phyloP scores from a whole-genome alignment of 2,888 invertebrate genomes.

The Eupithecia dodoneata region DNA sequence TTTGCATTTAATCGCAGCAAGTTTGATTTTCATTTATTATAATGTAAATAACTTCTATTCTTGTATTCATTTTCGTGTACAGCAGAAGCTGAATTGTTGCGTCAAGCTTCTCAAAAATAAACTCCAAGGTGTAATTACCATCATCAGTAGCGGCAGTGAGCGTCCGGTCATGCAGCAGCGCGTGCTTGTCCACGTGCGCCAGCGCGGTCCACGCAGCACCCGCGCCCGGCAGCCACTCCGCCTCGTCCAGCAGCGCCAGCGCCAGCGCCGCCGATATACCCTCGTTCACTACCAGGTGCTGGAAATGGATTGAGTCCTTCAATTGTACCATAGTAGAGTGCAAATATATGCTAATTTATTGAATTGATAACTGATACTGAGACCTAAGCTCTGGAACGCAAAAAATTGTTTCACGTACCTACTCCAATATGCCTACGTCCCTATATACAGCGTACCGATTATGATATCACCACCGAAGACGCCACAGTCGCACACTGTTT shows the following conservation, averaged over 20 bases:
- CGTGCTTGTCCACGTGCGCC: slow-evolving; percentile 90
- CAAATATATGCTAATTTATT: background rate
- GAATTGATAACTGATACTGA: background rate
- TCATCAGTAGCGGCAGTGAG: slow-evolving; percentile 89
- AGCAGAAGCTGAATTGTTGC: too few relatives aligned
- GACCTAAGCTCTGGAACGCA: background rate
- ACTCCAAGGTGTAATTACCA: slow-evolving; percentile 64
- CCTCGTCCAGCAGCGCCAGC: slow-evolving; percentile 59
- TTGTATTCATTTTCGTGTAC: background rate
- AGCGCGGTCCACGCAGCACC: slow-evolving; percentile 87
- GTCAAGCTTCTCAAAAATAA: too few relatives aligned
- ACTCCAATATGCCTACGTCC: background rate
- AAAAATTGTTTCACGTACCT: background rate
- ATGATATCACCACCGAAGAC: background rate
- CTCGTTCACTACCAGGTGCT: slow-evolving; percentile 71
- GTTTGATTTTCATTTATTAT: background rate
- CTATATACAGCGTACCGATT: too few relatives aligned
- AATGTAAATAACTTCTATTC: background rate
- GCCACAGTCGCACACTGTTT: background rate
- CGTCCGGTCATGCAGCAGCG: slow-evolving; percentile 93
- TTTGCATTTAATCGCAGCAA: too few relatives aligned
- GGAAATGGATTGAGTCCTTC: slow-evolving; percentile 10
- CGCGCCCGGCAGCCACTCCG: slow-evolving; percentile 51
- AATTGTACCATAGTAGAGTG: background rate
- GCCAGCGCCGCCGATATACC: slow-evolving; percentile 70